These are phyloP conservation scores for Oceanites oceanicus DNA, from an alignment of 2,113 vertebrate genomes.

Conservation along the genomic window DNA sequence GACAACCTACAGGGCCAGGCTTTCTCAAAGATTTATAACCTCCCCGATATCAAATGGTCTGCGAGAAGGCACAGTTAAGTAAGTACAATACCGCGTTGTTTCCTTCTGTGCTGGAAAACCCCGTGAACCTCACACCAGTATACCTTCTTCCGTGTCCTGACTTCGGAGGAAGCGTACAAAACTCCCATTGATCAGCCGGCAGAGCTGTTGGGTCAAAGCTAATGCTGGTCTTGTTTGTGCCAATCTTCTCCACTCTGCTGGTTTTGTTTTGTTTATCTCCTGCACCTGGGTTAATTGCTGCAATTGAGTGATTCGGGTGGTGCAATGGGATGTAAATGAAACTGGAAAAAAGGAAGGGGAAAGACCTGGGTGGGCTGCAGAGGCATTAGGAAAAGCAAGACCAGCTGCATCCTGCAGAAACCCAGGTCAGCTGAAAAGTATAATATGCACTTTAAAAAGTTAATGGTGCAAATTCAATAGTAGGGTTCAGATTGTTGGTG, in stretches of 20 bases:
- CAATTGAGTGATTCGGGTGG: neutral
- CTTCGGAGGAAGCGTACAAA: neutral
- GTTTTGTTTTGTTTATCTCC: conserved; percentile 33
- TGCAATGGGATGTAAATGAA: conserved; percentile 23
- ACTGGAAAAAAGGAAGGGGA: neutral
- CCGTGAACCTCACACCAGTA: neutral
- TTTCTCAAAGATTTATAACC: neutral
- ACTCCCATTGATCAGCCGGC: neutral
- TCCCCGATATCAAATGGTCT: neutral
- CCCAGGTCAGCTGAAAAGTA: neutral
- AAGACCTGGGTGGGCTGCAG: conserved; percentile 49
- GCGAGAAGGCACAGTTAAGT: neutral
- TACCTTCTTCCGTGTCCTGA: neutral
- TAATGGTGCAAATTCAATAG: neutral
- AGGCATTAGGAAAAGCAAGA: conserved; percentile 18
- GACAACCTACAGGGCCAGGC: neutral
- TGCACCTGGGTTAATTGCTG: conserved; percentile 53
- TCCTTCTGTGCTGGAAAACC: neutral
- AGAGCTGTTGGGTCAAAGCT: neutral
- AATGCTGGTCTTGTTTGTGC: neutral
- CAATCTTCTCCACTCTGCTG: neutral
- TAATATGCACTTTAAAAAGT: neutral
- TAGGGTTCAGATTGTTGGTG: neutral
- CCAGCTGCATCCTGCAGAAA: conserved; percentile 60
- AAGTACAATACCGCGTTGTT: neutral